A percentile compares a stretch with the other conserved stretches of the same genome.
Conservation (phyloP, 2,113 vertebrate genomes). For the Dasypus novemcinctus region DNA sequence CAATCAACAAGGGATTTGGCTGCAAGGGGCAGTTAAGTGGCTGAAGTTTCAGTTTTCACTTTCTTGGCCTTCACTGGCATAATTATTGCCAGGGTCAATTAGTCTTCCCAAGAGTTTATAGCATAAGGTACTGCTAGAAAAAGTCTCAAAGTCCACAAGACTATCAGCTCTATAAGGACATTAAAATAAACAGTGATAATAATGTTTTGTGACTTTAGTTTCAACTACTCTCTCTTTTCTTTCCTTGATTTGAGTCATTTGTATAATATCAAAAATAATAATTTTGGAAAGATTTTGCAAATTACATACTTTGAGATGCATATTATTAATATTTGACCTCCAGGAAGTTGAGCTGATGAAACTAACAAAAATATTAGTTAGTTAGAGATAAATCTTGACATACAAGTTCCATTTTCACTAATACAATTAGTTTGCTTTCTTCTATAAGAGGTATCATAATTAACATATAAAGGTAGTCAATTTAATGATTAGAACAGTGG, state of each 20-base stretch:
- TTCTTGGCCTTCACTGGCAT: not conserved
- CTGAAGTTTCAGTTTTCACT: slow-evolving; percentile 58
- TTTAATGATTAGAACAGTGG: not conserved
- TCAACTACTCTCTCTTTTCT: not conserved
- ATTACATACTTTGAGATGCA: not conserved
- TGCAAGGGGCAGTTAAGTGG: slow-evolving; percentile 12
- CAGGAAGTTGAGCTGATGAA: not conserved
- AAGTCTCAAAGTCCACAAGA: not conserved
- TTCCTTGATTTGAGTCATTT: not conserved
- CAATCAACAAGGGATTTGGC: slow-evolving; percentile 19
- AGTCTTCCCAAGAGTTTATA: slow-evolving; percentile 36
- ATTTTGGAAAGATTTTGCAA: not conserved
- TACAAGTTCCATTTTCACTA: slow-evolving; percentile 2
- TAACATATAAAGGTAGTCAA: not conserved
- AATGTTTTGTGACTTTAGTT: not conserved
- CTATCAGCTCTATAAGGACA: not conserved
- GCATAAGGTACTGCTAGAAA: not conserved
- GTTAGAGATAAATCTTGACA: slow-evolving; percentile 9
- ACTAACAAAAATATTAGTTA: slow-evolving; percentile 8
- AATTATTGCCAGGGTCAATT: slow-evolving; percentile 38
- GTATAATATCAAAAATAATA: slow-evolving; percentile 11
- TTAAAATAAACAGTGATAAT: not conserved
- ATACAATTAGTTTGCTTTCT: not conserved
- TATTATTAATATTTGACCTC: not conserved
- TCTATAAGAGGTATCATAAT: not conserved